Base-by-base conservation (phyloP, 1,140 invertebrate genomes). In the Mizuhopecten yessoensis region DNA sequence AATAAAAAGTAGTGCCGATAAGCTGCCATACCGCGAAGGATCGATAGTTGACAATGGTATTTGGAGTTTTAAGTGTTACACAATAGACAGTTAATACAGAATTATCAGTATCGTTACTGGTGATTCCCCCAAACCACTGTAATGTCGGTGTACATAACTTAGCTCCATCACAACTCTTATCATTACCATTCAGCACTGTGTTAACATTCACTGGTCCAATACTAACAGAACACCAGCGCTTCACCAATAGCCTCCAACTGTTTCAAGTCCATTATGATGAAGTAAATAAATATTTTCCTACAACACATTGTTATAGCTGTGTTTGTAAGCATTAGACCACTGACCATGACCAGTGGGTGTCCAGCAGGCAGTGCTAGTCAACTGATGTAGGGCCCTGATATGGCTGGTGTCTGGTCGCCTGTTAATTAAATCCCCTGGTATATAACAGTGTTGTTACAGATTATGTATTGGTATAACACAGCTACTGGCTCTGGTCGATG, bases 401-500 rank as follows among this genome's bases (percentile, higher is more conserved):
- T n/a, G 57, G 11, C 45, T 23, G 36, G 36, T 39, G 36, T 45
- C 17, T 45, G 42, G 42, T 17, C 42, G n/a, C 42, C 17, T 9
- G 57, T 75, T 75, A 75, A 75, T 75, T 29, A 75, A 75, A 9
- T 13, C n/a, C 57, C 57, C 57, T 29, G n/a, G 57, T 49, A 20
- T 49, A 49, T n/a, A n/a, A n/a, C n/a, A 49, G 9, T 75, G 57
- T 75, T 75, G 23, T 75, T 75, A 75, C 57, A 75, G 57, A 75
- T 75, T 75, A 75, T 75, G 57, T 75, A 29, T 75, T 75, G 23
- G n/a, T 75, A 75, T 75, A 29, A 75, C 57, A 29, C n/a, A n/a
- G n/a, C n/a, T n/a, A n/a, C n/a, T 29, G 57, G 57, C 17, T 29
- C 23, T 75, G 57, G 57, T 75, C 23, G 29, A 29, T 75, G 57